Evolutionary conservation across 2,113 vertebrate species (phyloP).

Genomic region (Rissa tridactyla): DNA sequence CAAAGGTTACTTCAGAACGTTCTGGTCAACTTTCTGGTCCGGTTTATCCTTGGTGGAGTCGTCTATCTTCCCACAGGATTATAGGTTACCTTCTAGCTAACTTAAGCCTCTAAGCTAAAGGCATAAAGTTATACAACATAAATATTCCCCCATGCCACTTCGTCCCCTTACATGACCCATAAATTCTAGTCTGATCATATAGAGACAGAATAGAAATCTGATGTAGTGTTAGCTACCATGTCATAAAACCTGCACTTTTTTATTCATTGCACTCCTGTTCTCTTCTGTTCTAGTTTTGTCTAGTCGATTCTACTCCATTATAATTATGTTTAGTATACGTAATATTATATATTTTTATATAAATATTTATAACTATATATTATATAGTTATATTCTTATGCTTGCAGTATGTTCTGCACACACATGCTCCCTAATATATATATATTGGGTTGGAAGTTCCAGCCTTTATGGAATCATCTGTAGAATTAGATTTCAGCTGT

Average conservation of each 20-base stretch:
- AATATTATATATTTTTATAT: background rate
- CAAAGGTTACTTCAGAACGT: background rate
- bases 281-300: background rate
- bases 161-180: background rate
- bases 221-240: background rate
- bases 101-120: background rate
- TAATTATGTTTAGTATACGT: background rate
- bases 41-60: background rate
- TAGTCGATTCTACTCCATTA: background rate
- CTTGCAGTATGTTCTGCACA: background rate
- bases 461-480: background rate
- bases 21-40: background rate
- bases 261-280: background rate
- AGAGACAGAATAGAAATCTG: background rate
- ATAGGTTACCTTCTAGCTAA: background rate
- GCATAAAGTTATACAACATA: background rate
- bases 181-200: background rate
- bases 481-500: background rate
- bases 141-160: background rate
- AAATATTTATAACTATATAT: background rate
- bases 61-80: background rate
- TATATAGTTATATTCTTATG: background rate
- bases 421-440: rapidly evolving
- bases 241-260: background rate
- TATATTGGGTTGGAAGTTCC: background rate